Evolutionary conservation across 1,140 invertebrate species (phyloP), one percentile per base, ranked within the genome.

Genomic region (Anoplophora glabripennis): DNA sequence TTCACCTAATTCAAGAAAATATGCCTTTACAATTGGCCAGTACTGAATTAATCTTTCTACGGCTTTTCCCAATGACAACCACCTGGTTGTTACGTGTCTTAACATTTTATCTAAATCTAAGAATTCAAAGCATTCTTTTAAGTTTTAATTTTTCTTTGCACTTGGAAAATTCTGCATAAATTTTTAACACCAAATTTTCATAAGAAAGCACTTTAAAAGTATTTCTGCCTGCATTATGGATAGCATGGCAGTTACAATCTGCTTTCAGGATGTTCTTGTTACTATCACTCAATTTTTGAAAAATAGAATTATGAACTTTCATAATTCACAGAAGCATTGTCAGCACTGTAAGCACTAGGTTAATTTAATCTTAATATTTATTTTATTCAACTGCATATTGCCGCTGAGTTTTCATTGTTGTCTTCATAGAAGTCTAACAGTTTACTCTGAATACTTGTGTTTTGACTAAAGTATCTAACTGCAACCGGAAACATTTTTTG

Each of bases 271-370:
- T 1, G 4, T 8, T 10, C 1, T 7, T 8, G 9, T 52, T 52
- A 4, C 8, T 1, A 7, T 3, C 15, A 7, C 7, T 7, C 1
- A 52, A 9, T n/a, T n/a, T 9, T 38, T 37, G 49, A 17, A 28
- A 52, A 8, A 38, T 12, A 52, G n/a, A n/a, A 52, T 40, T 36
- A n/a, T 36, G 1, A 8, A 3, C 11, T n/a, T 33, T 17, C 49
- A 40, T 37, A 52, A 52, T 52, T 52, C 3, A 52, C 49, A 3
- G 34, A 12, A 37, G 49, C 49, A 37, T 40, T 52, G 17, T 52
- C 49, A 11, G 37, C 49, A 17, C 1, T 37, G 11, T 52, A 52
- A 11, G 49, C 28, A 52, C 3, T 7, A 14, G 37, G 15, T 4
- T 17, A 1, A 36, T 37, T 1, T 8, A 14, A 5, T 36, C 3